A percentile compares a stretch with the other conserved stretches of the same genome.
Evolutionary conservation across 2,797 vertebrate species (phyloP).

Genomic region (Bradypodion ventrale): DNA sequence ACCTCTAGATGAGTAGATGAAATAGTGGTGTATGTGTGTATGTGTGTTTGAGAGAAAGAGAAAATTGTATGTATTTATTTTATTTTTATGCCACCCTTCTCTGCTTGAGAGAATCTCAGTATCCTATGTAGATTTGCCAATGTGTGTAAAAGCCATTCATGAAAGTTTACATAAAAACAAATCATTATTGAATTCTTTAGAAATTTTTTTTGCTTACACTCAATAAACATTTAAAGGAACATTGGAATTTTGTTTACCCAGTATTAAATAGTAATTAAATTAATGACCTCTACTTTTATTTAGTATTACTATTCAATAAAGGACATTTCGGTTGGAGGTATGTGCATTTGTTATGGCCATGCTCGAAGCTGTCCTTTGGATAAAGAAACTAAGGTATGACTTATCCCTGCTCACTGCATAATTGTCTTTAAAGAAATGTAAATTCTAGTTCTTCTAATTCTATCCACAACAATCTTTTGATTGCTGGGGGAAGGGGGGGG

Average conservation of each 20-base stretch:
- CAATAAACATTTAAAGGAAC: background rate
- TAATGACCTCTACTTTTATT: constrained; percentile 33
- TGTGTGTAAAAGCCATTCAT: background rate
- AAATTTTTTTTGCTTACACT: background rate
- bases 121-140: too few relatives aligned
- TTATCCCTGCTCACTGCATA: background rate
- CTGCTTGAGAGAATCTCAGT: too few relatives aligned
- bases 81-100: too few relatives aligned
- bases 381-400: constrained; percentile 84
- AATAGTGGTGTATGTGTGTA: background rate
- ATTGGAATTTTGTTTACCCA: constrained; percentile 21
- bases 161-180: background rate
- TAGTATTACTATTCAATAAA: constrained; percentile 98
- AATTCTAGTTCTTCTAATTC: background rate
- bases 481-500: background rate
- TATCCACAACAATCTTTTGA: background rate
- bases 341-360: constrained; percentile 96
- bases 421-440: background rate
- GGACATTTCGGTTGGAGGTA: constrained; percentile 93
- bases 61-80: background rate
- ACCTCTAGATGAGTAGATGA: background rate
- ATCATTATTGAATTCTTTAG: background rate
- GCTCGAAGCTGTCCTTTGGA: constrained; percentile 93
- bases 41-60: background rate
- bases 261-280: constrained; percentile 1